Conservation (phyloP, 2,113 vertebrate genomes). For the Forbesichthys agassizii region DNA sequence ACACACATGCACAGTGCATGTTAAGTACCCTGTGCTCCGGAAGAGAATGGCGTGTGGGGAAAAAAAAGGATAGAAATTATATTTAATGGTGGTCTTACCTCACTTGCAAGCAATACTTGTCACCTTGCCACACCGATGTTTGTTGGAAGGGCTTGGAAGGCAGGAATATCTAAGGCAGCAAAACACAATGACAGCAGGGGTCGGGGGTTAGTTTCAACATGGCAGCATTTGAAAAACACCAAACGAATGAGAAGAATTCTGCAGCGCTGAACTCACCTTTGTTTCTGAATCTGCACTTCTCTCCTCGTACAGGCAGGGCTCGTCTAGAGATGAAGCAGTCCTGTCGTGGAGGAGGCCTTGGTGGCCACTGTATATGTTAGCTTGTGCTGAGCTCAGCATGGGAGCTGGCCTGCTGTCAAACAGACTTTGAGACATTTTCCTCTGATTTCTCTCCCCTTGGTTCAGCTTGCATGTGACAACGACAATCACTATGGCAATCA, state of each 20-base stretch:
- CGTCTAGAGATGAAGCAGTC: constrained; percentile 56
- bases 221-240: constrained; percentile 32
- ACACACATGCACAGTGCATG: constrained; percentile 29
- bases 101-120: constrained; percentile 75
- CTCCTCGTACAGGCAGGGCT: constrained; percentile 70
- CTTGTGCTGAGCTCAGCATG: constrained; percentile 20
- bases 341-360: constrained; percentile 59
- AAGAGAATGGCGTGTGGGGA: constrained; percentile 24
- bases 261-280: constrained; percentile 63
- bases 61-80: constrained; percentile 18
- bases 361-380: constrained; percentile 52
- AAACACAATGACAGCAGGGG: constrained; percentile 43
- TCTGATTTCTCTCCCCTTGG: constrained; percentile 41
- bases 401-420: constrained; percentile 57
- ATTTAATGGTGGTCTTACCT: constrained; percentile 69
- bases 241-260: constrained; percentile 19
- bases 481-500: constrained; percentile 70
- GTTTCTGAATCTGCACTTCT: constrained; percentile 69
- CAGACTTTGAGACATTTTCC: constrained; percentile 45
- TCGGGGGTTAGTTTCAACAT: constrained; percentile 55
- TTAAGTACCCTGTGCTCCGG: constrained; percentile 24
- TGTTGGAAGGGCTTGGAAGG: constrained; percentile 72
- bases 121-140: constrained; percentile 62
- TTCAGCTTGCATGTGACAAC: constrained; percentile 62
- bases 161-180: constrained; percentile 69